Evolutionary conservation across 2,888 invertebrate genomes (phyloP).

Genomic region (Meliscaeva auricollis): DNA sequence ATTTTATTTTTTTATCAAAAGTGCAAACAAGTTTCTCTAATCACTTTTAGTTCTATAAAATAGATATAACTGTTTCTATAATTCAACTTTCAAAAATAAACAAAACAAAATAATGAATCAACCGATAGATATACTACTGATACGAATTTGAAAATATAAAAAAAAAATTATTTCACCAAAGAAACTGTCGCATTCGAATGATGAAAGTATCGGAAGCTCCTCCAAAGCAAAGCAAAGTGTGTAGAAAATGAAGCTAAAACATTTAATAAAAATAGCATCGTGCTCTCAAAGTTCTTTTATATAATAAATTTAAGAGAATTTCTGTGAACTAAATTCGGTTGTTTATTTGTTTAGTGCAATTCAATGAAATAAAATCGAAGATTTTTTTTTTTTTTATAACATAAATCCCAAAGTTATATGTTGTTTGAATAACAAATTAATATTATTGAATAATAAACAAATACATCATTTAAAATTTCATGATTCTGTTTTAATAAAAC

Average conservation of each 20-base stretch:
- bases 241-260: background rate
- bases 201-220: no score
- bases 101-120: background rate
- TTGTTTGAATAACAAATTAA: no score
- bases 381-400: no score
- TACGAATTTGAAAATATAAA: no score
- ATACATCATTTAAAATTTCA: background rate
- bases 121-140: background rate
- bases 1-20: background rate
- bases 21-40: slow-evolving; percentile 9
- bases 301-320: background rate
- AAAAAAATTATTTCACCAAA: no score
- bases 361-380: background rate
- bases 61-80: background rate
- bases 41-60: background rate
- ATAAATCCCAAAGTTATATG: no score
- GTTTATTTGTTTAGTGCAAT: background rate
- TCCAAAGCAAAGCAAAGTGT: no score
- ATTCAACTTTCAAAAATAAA: slow-evolving; percentile 2
- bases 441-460: no score
- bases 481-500: background rate
- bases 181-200: no score
- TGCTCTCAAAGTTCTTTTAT: background rate
- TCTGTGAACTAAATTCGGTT: background rate
- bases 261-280: background rate